Conservation (phyloP, 2,888 invertebrate species). For the Lapara coniferarum region DNA sequence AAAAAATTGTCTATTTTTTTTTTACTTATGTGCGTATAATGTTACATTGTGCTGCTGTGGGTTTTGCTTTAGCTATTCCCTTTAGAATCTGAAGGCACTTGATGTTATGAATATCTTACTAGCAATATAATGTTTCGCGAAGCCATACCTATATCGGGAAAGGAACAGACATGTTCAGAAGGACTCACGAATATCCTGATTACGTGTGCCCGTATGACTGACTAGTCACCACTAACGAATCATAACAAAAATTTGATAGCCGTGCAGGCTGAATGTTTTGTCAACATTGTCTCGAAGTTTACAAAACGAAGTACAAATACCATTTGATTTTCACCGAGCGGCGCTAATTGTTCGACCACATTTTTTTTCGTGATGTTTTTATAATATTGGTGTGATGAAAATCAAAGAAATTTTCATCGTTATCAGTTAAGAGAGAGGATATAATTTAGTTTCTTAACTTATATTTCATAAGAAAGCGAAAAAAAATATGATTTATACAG, state of each 20-base stretch:
- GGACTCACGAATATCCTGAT: background rate
- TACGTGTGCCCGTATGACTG: background rate
- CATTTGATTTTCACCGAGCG: conserved; percentile 5
- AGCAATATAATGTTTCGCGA: too few relatives aligned
- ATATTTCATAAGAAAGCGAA: too few relatives aligned
- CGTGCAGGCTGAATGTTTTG: conserved; percentile 10
- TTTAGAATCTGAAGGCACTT: background rate
- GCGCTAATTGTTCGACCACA: conserved; percentile 1
- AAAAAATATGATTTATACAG: too few relatives aligned
- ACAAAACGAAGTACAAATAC: background rate
- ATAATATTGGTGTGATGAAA: background rate
- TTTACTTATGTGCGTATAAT: background rate
- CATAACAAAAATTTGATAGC: background rate
- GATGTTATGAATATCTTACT: too few relatives aligned
- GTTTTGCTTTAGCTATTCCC: background rate
- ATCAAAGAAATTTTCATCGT: background rate
- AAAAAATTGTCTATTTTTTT: background rate
- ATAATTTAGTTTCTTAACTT: too few relatives aligned
- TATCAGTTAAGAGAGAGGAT: background rate
- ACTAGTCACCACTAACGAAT: background rate
- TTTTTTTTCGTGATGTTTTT: background rate
- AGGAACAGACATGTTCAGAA: too few relatives aligned
- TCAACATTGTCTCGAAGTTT: conserved; percentile 11
- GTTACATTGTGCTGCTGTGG: background rate
- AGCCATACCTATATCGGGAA: too few relatives aligned